phyloP scores from a whole-genome alignment of 2,113 vertebrate genomes.

The Vireo altiloquus region DNA sequence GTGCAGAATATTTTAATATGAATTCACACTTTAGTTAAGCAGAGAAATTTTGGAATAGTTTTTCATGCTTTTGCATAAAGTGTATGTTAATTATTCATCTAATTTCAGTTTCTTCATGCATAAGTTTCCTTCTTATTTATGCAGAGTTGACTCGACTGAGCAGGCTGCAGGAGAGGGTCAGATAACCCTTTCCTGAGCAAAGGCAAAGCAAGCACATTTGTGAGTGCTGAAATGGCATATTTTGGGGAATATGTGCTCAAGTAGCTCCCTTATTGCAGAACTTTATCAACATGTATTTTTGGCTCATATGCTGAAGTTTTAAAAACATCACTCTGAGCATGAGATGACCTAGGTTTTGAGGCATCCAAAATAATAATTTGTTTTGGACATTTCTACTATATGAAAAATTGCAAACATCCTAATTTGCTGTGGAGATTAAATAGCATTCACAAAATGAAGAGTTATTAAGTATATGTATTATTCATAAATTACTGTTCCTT shows the following conservation, averaged over 20 bases:
- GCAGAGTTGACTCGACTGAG: neutral
- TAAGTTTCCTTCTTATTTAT: slow-evolving; percentile 35
- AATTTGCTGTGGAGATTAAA: neutral
- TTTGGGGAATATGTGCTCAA: neutral
- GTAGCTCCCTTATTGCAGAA: neutral
- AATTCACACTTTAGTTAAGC: neutral
- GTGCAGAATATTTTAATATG: neutral
- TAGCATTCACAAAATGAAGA: neutral
- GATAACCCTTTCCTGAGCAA: neutral
- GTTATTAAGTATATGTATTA: neutral
- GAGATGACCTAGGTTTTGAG: neutral
- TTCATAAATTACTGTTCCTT: neutral
- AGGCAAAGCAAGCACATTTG: neutral
- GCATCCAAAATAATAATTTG: neutral
- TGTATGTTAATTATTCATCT: slow-evolving; percentile 17
- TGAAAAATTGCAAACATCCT: neutral
- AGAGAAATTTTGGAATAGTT: neutral
- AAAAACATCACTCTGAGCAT: neutral
- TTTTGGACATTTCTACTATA: neutral
- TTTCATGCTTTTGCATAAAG: slow-evolving; percentile 12
- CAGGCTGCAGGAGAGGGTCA: neutral
- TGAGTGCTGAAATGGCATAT: neutral
- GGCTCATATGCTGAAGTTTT: neutral
- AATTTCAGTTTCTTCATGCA: slow-evolving; percentile 34
- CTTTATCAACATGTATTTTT: neutral